A percentile compares a stretch with the other conserved stretches of the same genome.
Evolutionary conservation across 2,888 invertebrate genomes (phyloP).

Genomic region (Archips crataeganus): DNA sequence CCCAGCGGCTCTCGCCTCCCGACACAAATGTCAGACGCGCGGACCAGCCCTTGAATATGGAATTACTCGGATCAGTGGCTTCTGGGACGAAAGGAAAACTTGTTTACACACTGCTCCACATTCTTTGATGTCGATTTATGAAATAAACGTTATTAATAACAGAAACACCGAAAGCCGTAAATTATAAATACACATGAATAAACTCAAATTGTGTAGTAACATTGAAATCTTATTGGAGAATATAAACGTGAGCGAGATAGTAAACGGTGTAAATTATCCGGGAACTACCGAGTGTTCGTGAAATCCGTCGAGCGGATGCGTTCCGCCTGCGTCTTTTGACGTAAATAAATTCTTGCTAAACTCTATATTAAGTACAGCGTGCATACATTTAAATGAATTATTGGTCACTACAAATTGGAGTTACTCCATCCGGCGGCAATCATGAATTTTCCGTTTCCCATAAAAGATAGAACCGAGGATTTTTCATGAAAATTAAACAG

Average conservation of each 20-base stretch:
- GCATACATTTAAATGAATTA: conserved; percentile 20
- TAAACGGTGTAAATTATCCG: conserved; percentile 47
- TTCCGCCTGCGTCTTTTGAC: conserved; percentile 13
- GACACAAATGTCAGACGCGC: conserved; percentile 54
- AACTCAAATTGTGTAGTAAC: conserved; percentile 10
- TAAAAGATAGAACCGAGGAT: not conserved
- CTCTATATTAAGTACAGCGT: conserved; percentile 18
- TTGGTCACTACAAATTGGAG: conserved; percentile 7
- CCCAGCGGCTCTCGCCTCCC: conserved; percentile 28
- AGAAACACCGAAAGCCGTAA: conserved; percentile 8
- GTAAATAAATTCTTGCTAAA: conserved; percentile 19
- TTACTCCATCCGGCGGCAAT: not conserved
- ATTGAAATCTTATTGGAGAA: conserved; percentile 15
- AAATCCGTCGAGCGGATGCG: conserved; percentile 34
- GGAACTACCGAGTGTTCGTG: conserved; percentile 47
- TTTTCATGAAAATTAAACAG: not conserved
- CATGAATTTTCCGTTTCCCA: not conserved
- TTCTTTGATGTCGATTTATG: conserved; percentile 47
- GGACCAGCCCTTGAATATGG: conserved; percentile 56
- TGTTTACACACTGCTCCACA: conserved; percentile 49
- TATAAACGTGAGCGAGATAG: conserved; percentile 22
- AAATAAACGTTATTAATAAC: conserved; percentile 28
- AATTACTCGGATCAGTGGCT: conserved; percentile 55
- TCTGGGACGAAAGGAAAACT: conserved; percentile 48
- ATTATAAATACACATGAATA: conserved; percentile 3